Evolutionary conservation across 2,797 vertebrate species (phyloP).

Genomic region (Nyctalus aviator): DNA sequence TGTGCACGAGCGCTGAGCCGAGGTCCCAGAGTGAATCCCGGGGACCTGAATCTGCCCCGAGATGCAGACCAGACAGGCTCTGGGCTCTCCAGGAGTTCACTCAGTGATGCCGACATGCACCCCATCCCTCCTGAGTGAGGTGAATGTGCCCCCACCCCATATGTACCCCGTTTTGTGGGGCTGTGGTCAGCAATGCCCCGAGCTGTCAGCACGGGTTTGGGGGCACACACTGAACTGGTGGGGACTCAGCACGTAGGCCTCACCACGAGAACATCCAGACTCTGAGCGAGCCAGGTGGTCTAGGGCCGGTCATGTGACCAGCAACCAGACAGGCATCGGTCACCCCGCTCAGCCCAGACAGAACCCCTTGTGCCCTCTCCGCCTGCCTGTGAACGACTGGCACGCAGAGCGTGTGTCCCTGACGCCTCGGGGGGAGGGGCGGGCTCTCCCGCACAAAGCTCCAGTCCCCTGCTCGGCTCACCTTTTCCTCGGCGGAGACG

Average conservation of each 20-base stretch:
- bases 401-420: rapidly evolving
- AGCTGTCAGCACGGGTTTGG: rapidly evolving
- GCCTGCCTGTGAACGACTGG: rapidly evolving
- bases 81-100: not conserved
- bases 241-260: not conserved
- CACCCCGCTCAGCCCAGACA: not conserved
- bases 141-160: not conserved
- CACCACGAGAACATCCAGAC: rapidly evolving
- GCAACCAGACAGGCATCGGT: rapidly evolving
- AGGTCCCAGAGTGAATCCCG: not conserved
- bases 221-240: not conserved
- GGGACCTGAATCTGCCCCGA: not conserved
- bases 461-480: conserved; percentile 72
- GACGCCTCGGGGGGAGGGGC: not conserved
- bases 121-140: not conserved
- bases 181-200: rapidly evolving
- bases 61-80: not conserved
- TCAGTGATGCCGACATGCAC: not conserved
- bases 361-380: rapidly evolving
- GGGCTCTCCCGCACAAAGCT: not conserved
- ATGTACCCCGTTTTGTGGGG: rapidly evolving
- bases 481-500: conserved; percentile 95
- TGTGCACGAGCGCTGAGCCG: rapidly evolving
- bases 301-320: rapidly evolving
- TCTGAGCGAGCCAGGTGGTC: not conserved